phyloP scores from a whole-genome alignment of 1,140 invertebrate genomes.

The Drosophila suzukii region DNA sequence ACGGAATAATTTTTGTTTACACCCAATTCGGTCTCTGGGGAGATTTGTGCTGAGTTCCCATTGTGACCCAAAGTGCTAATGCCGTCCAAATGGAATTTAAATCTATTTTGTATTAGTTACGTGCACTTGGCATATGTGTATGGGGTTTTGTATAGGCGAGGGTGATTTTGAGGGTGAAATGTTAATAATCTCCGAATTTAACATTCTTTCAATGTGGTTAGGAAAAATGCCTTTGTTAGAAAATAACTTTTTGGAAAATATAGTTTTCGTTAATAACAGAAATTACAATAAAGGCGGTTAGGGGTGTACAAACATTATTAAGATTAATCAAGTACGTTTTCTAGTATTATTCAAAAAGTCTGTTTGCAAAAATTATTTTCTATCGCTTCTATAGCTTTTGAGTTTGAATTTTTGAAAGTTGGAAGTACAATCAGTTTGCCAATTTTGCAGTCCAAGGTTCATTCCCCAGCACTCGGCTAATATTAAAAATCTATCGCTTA shows the following conservation, averaged over 20 bases:
- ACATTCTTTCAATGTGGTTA: conserved; percentile 1
- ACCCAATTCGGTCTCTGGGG: conserved; percentile 40
- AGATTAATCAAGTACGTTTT: too few species aligned
- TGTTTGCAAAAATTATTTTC: too few species aligned
- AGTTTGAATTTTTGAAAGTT: neutral
- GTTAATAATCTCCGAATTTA: conserved; percentile 10
- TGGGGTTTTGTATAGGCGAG: conserved; percentile 5
- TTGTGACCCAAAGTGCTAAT: conserved; percentile 67
- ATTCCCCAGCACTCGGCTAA: conserved; percentile 25
- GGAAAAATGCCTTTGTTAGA: neutral
- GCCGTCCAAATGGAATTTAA: conserved; percentile 71
- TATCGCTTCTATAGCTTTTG: too few species aligned
- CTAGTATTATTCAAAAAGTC: too few species aligned
- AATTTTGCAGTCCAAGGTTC: neutral
- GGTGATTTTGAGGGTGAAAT: conserved; percentile 15
- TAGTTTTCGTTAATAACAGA: too few species aligned
- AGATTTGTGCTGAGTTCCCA: conserved; percentile 34
- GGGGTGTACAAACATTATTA: too few species aligned
- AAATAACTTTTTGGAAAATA: neutral
- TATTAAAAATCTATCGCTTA: conserved; percentile 36
- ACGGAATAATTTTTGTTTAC: conserved; percentile 62
- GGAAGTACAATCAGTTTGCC: neutral
- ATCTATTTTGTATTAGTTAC: conserved; percentile 69
- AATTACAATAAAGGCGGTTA: too few species aligned
- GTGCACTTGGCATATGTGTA: conserved; percentile 55